Conservation (phyloP, 1,140 invertebrate genomes). For the Diorhabda sublineata region DNA sequence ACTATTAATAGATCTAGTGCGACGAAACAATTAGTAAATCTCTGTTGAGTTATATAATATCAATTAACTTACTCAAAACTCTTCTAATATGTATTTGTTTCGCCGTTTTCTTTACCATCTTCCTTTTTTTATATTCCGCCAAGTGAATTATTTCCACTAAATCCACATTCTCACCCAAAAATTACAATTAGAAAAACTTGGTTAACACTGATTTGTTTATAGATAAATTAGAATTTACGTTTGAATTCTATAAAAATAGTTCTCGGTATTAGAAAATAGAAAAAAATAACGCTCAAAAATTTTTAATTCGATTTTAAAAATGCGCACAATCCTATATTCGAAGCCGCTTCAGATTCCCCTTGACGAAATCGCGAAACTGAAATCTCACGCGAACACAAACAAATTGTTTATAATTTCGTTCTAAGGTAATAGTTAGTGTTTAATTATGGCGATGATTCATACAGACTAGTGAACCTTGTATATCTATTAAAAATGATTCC, state of each 20-base stretch:
- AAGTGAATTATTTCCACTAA: not conserved
- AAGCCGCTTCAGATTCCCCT: conserved; percentile 6
- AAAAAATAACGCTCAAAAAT: not conserved
- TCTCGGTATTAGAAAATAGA: too few relatives aligned
- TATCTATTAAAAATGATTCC: conserved; percentile 12
- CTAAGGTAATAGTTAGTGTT: conserved; percentile 13
- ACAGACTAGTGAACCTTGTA: not conserved
- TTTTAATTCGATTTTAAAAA: not conserved
- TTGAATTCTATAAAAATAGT: too few relatives aligned
- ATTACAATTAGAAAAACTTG: too few relatives aligned
- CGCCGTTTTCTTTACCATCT: conserved; percentile 10
- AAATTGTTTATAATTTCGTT: conserved; percentile 13
- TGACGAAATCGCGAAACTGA: conserved; percentile 1
- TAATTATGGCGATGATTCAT: conserved; percentile 19
- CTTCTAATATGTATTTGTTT: conserved; percentile 6
- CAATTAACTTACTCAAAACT: conserved; percentile 4
- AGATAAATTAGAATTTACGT: too few relatives aligned
- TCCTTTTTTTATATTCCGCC: not conserved
- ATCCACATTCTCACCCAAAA: not conserved
- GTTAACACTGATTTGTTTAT: too few relatives aligned
- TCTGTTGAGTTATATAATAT: too few relatives aligned
- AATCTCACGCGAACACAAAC: conserved; percentile 5
- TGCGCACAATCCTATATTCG: not conserved
- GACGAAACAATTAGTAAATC: too few relatives aligned
- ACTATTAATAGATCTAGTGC: too few relatives aligned